Evolutionary conservation across 2,113 vertebrate genomes (phyloP).

Genomic region (Odobenus rosmarus): DNA sequence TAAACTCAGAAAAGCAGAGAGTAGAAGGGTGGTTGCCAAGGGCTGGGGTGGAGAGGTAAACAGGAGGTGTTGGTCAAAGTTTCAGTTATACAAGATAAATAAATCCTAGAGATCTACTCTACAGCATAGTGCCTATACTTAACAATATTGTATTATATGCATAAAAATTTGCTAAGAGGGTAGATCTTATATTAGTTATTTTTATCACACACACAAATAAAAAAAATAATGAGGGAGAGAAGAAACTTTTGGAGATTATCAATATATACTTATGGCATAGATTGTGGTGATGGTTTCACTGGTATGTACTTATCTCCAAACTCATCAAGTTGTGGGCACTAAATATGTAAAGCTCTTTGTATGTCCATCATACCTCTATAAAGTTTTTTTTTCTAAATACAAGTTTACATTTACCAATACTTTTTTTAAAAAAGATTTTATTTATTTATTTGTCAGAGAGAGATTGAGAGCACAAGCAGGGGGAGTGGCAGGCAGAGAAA

Average conservation of each 20-base stretch:
- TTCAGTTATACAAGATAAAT: background rate
- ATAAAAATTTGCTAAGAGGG: background rate
- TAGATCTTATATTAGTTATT: background rate
- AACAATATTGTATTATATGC: no score
- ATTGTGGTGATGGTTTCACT: background rate
- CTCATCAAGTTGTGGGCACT: background rate
- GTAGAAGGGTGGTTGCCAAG: background rate
- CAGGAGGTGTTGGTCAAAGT: background rate
- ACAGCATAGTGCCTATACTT: background rate
- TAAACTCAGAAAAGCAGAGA: background rate
- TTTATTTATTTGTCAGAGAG: no score
- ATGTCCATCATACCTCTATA: background rate
- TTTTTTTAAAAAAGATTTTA: no score
- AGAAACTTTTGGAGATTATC: background rate
- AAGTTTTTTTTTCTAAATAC: background rate
- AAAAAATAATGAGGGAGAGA: background rate
- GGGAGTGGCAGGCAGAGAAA: no score
- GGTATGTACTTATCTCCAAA: background rate
- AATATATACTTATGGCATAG: background rate
- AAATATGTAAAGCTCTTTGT: background rate
- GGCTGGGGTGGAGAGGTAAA: fast-evolving
- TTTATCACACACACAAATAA: background rate
- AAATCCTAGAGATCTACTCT: no score
- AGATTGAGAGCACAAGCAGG: no score
- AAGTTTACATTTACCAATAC: background rate